These are phyloP conservation scores for Zaprionus obscuricornis DNA, from an alignment of 2,888 invertebrate genomes.

Conservation along the genomic window DNA sequence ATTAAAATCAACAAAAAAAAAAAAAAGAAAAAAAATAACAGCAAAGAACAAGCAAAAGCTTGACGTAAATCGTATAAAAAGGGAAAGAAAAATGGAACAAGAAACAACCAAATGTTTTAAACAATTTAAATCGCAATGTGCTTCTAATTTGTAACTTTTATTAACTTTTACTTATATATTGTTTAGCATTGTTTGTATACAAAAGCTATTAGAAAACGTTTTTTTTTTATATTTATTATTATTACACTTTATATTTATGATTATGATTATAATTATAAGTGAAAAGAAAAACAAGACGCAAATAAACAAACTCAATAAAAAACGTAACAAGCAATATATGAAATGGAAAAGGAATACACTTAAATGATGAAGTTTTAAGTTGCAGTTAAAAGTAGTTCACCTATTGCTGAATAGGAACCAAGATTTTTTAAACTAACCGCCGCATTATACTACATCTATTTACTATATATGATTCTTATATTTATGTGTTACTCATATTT, in stretches of 20 bases:
- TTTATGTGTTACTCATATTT: constrained; percentile 61
- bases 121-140: constrained; percentile 52
- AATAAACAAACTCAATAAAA: constrained; percentile 68
- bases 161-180: constrained; percentile 32
- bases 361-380: too few relatives aligned
- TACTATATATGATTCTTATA: constrained; percentile 42
- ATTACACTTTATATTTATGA: constrained; percentile 70
- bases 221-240: constrained; percentile 67
- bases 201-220: constrained; percentile 47
- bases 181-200: constrained; percentile 65
- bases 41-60: constrained; percentile 25
- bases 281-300: constrained; percentile 60
- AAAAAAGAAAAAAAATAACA: constrained; percentile 1
- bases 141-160: constrained; percentile 52
- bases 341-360: too few relatives aligned
- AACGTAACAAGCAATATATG: constrained; percentile 12
- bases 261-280: constrained; percentile 72
- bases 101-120: constrained; percentile 25
- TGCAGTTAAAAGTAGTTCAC: constrained; percentile 16
- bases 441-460: constrained; percentile 30
- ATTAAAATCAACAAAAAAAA: constrained; percentile 57
- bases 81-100: not conserved
- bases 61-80: constrained; percentile 56
- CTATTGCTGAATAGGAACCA: constrained; percentile 24
- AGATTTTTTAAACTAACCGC: constrained; percentile 29